These are phyloP conservation scores for Nipponacmea schrenckii DNA, from an alignment of 2,888 invertebrate genomes.

Conservation along the genomic window DNA sequence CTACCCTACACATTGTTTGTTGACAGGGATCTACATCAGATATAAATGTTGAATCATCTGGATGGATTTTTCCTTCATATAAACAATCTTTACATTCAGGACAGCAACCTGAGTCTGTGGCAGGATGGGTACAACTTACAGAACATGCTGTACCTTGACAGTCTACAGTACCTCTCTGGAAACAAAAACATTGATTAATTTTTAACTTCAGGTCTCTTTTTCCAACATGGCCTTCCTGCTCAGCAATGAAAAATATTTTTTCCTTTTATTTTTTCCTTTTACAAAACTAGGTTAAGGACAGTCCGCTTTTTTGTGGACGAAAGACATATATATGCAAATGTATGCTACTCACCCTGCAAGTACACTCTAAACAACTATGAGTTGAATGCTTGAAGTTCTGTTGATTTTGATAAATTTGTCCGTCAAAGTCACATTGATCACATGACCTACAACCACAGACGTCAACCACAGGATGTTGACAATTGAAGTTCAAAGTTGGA, in stretches of 20 bases:
- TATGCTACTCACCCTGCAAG: slow-evolving; percentile 44
- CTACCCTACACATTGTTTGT: slow-evolving; percentile 43
- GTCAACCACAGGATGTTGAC: slow-evolving; percentile 40
- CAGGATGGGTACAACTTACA: slow-evolving; percentile 40
- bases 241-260: too few relatives aligned
- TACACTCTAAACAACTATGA: slow-evolving; percentile 49
- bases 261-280: too few relatives aligned
- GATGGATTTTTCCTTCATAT: slow-evolving; percentile 36
- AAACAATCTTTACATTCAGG: slow-evolving; percentile 45
- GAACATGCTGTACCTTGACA: slow-evolving; percentile 34
- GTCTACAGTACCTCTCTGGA: slow-evolving; percentile 41
- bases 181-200: slow-evolving; percentile 8
- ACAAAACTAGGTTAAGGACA: too few relatives aligned
- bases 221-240: too few relatives aligned
- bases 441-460: slow-evolving; percentile 50
- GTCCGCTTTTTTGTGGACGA: too few relatives aligned
- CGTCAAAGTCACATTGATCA: slow-evolving; percentile 42
- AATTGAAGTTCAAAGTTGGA: slow-evolving; percentile 26
- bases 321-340: too few relatives aligned
- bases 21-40: slow-evolving; percentile 40
- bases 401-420: slow-evolving; percentile 32
- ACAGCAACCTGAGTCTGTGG: slow-evolving; percentile 41
- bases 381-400: slow-evolving; percentile 37
- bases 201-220: too few relatives aligned
- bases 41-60: slow-evolving; percentile 34